Evolutionary conservation across 2,113 vertebrate species (phyloP), one percentile per base, ranked within the genome.

Genomic region (Hippocampus mohnikei): DNA sequence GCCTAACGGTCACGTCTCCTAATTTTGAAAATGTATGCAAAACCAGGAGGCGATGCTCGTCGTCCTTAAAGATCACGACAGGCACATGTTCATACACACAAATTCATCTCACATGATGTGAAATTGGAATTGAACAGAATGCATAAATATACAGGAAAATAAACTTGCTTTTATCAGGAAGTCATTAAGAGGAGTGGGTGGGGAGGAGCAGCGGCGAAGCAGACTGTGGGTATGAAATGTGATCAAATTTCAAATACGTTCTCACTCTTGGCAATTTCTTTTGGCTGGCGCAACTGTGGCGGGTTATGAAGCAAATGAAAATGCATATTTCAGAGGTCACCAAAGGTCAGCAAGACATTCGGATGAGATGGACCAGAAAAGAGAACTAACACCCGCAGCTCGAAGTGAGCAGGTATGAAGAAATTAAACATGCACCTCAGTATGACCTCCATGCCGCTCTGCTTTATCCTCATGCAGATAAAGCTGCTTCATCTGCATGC

Each of bases 191-290:
- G 75, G 16, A 71, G 80, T 74, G 52, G 72, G 74, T 77, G 84
- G 61, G 63, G 56, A 76, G 78, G 83, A 2, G 33, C 42, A 13
- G 42, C 42, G 61, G 20, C 74, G 67, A 76, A 74, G 83, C 77
- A 76, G 66, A 66, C 69, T 9, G 70, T 10, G 29, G 48, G 76
- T 85, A 86, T 85, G 84, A 88, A 89, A 88, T 88, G 85, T 79
- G 85, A 89, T 89, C 79, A 87, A 84, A 88, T 86, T 85, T 84
- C 72, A 84, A 88, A 88, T 72, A 81, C 82, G 73, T 84, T 76
- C 81, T 71, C 76, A 73, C 82, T 84, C 50, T 71, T 69, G 83
- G 80, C 80, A 85, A 84, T 81, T 88, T 81, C 82, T 74, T 74
- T 87, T 79, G 80, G 80, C 55, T 67, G 74, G 67, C 15, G 62